Base-by-base conservation (phyloP, 2,113 vertebrate genomes). In the Corynorhinus townsendii region DNA sequence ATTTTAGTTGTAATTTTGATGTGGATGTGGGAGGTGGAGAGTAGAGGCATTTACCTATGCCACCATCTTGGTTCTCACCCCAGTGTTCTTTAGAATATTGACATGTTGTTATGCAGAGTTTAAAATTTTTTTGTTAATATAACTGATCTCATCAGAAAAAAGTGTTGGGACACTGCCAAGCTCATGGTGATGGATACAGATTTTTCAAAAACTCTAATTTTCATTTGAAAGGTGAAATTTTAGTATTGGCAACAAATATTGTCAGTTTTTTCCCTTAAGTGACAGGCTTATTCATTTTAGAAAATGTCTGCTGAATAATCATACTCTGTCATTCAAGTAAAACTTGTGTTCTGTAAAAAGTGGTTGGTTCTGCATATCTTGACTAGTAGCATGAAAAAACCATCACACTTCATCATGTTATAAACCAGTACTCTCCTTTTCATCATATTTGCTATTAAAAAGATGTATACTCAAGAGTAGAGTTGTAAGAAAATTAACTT, bases 211-310 rank as follows among this genome's bases (percentile, higher is more conserved):
- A 89, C 86, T 93, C 40, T 82, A 1, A 38, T 94, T 91, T 94
- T 89, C 54, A 43, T 91, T 89, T 86, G 83, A 91, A 96, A 95
- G 75, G 43, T 75, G 43, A 80, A 86, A 56, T 95, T 91, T 94
- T 91, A 86, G 83, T n/a, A 59, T 76, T 77, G 66, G 47, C 71
- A 71, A 59, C 56, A 93, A 43, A 81, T 93, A 85, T 16, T 95
- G 40, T 90, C 68, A 77, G n/a, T 77, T 86, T 68, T 83, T 91
- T 64, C 47, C 30, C 35, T n/a, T 76, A 75, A 85, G 30, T 92
- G 72, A 82, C 47, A 89, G 0, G 26, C 40, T 87, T 92, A 10
- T 90, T 86, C 52, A 40, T 87, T 92, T 75, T 68, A n/a, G 56
- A 77, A 89, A 86, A 54, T 87, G 47, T 73, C 62, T 89, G 28